phyloP scores from a whole-genome alignment of 2,888 invertebrate genomes.

The Frankliniella intonsa region DNA sequence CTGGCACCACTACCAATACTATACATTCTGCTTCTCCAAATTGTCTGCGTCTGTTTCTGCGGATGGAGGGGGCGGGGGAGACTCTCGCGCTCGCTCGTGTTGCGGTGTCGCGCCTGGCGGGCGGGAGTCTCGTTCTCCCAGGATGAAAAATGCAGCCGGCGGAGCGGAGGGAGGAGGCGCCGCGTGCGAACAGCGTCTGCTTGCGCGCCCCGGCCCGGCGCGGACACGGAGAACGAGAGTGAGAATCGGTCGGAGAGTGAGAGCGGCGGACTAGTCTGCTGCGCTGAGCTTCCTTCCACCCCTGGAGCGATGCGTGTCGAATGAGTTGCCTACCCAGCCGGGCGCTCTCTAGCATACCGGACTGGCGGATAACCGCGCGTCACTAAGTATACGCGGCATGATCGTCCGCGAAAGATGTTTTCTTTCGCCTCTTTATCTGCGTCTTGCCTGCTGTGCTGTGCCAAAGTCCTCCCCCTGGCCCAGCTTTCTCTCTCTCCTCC shows the following conservation, averaged over 20 bases:
- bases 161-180: too few species aligned
- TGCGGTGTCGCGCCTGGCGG: neutral
- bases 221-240: neutral
- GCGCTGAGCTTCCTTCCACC: neutral
- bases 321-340: too few species aligned
- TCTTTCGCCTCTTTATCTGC: too few species aligned
- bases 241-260: neutral
- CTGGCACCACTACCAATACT: constrained; percentile 21
- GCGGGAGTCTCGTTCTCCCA: constrained; percentile 15
- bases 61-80: neutral
- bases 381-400: too few species aligned
- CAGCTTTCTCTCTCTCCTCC: neutral
- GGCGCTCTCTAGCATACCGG: too few species aligned
- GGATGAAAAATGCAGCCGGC: constrained; percentile 9
- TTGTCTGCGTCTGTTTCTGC: constrained; percentile 14
- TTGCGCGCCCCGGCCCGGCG: neutral
- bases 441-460: too few species aligned
- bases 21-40: constrained; percentile 25
- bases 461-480: too few species aligned
- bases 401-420: too few species aligned
- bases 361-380: too few species aligned
- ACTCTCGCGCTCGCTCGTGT: neutral
- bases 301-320: neutral
- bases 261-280: neutral
- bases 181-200: neutral